Evolutionary conservation across 2,113 vertebrate species (phyloP).

Genomic region (Mungos mungo): DNA sequence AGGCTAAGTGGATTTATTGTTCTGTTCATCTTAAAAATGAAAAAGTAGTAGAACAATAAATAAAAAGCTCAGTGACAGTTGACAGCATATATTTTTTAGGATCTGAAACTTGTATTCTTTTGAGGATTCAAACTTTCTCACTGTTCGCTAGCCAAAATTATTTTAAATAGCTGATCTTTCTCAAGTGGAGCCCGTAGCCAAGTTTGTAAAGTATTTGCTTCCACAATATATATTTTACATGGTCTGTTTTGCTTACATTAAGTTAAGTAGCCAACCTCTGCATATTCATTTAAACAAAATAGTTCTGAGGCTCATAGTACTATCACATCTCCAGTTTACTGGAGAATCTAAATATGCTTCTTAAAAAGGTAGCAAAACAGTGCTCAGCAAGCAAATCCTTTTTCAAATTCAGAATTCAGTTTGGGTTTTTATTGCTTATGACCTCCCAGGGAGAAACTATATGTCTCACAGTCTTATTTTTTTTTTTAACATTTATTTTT

Average conservation of each 20-base stretch:
- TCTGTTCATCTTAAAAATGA: conserved; percentile 9
- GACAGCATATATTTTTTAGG: background rate
- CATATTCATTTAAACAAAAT: background rate
- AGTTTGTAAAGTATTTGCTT: background rate
- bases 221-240: background rate
- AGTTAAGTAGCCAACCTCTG: background rate
- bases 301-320: background rate
- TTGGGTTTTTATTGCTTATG: background rate
- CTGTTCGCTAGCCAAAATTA: background rate
- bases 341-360: background rate
- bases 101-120: conserved; percentile 3
- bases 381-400: background rate
- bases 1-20: background rate
- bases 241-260: background rate
- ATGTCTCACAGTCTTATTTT: background rate
- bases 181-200: background rate
- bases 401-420: background rate
- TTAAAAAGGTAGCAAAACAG: background rate
- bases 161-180: background rate
- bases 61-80: background rate
- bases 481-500: no score
- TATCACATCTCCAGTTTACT: background rate
- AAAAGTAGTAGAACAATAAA: background rate
- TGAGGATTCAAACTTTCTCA: background rate
- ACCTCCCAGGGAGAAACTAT: background rate